These are phyloP conservation scores for Pseudolycoriella hygida DNA, from an alignment of 2,888 invertebrate genomes.

Conservation along the genomic window DNA sequence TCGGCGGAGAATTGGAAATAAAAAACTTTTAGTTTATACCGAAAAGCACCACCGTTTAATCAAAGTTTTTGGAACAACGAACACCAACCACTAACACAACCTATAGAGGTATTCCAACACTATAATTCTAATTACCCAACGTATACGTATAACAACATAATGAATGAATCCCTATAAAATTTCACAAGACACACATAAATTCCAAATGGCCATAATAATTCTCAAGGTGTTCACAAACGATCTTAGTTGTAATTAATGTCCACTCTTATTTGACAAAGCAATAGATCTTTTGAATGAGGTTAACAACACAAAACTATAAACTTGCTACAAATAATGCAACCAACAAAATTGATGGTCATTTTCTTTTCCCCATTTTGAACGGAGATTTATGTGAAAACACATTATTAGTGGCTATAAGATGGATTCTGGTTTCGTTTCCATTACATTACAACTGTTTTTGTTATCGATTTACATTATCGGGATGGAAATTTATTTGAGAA, in stretches of 20 bases:
- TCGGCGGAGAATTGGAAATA: too few relatives aligned
- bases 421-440: not conserved
- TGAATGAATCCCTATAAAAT: conserved; percentile 1
- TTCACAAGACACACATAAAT: conserved; percentile 4
- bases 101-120: too few relatives aligned
- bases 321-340: not conserved
- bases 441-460: too few relatives aligned
- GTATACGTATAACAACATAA: too few relatives aligned
- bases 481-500: not conserved
- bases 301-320: conserved; percentile 6
- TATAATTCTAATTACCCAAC: too few relatives aligned
- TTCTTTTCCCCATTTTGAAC: conserved; percentile 4
- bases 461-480: conserved; percentile 2
- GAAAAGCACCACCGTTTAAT: too few relatives aligned
- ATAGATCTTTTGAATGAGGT: conserved; percentile 5
- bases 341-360: conserved; percentile 4
- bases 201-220: conserved; percentile 7
- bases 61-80: too few relatives aligned
- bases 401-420: not conserved
- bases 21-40: too few relatives aligned
- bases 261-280: conserved; percentile 7
- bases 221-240: conserved; percentile 7
- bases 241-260: conserved; percentile 8
- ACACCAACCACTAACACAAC: too few relatives aligned
- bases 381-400: conserved; percentile 6